These are phyloP conservation scores for Amphiprion clarkii DNA, from an alignment of 2,797 vertebrate genomes.

Conservation along the genomic window DNA sequence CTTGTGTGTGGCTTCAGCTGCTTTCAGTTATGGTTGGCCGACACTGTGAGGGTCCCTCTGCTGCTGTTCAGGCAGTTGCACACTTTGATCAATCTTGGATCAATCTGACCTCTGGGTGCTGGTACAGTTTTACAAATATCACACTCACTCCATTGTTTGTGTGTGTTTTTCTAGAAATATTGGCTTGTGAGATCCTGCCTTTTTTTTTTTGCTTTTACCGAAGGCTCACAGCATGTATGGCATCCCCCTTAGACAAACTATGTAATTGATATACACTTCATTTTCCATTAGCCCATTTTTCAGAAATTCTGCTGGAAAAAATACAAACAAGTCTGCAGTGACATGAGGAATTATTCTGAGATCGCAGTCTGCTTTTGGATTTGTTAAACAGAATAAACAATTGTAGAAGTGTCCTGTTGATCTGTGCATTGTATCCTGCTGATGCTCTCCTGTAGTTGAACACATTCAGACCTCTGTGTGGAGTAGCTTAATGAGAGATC, in stretches of 20 bases:
- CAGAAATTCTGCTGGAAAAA: slow-evolving; percentile 1
- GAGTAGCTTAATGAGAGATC: slow-evolving; percentile 8
- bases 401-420: slow-evolving; percentile 8
- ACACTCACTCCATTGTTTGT: slow-evolving; percentile 19
- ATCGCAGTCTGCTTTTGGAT: slow-evolving; percentile 2
- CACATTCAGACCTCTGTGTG: not conserved
- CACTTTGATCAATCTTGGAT: slow-evolving; percentile 61
- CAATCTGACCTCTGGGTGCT: slow-evolving; percentile 43
- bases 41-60: slow-evolving; percentile 51
- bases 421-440: slow-evolving; percentile 7
- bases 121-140: slow-evolving; percentile 39
- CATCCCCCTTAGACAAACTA: not conserved
- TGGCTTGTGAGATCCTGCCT: not conserved
- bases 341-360: not conserved
- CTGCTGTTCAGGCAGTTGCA: slow-evolving; percentile 50
- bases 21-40: slow-evolving; percentile 40
- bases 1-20: slow-evolving; percentile 28
- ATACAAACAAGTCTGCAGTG: not conserved
- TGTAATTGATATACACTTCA: slow-evolving; percentile 2
- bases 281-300: not conserved
- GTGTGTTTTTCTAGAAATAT: slow-evolving; percentile 10
- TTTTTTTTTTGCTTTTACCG: slow-evolving; percentile 13
- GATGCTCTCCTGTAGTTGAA: not conserved
- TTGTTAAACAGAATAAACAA: slow-evolving; percentile 18
- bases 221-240: not conserved